Evolutionary conservation across 2,113 vertebrate genomes (phyloP).

Genomic region (Mirounga angustirostris): DNA sequence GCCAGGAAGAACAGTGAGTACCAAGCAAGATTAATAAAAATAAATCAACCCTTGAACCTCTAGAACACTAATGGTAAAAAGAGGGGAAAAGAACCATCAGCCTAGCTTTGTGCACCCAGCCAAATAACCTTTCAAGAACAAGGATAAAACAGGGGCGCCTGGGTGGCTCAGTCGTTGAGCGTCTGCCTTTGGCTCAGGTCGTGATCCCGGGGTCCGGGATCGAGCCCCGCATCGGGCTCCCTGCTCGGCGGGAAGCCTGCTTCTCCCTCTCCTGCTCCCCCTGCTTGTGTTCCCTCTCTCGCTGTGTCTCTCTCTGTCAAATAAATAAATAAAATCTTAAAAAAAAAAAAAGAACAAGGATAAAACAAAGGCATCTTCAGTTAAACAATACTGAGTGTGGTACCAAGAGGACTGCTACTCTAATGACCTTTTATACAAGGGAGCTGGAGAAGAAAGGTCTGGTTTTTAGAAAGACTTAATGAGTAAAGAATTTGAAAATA

Average conservation of each 20-base stretch:
- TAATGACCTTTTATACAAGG: not conserved
- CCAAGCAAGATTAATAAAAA: not conserved
- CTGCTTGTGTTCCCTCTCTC: too few species aligned
- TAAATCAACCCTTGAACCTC: not conserved
- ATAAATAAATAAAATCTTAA: too few species aligned
- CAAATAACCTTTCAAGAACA: not conserved
- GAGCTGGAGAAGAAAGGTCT: not conserved
- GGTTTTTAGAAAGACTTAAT: constrained; percentile 28
- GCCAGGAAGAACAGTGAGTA: not conserved
- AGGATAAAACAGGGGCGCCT: not conserved
- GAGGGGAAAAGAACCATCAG: not conserved
- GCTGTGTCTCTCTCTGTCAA: too few species aligned
- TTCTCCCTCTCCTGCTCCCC: too few species aligned
- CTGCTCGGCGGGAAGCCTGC: too few species aligned
- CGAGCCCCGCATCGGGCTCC: too few species aligned
- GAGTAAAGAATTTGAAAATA: not conserved
- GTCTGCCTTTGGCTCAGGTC: too few species aligned
- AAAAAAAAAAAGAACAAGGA: not conserved
- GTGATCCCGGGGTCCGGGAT: too few species aligned
- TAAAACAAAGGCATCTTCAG: not conserved
- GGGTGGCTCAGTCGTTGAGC: too few species aligned
- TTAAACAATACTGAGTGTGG: not conserved
- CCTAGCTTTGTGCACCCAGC: not conserved
- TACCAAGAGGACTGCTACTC: not conserved
- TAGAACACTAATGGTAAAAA: not conserved